Percentiles rank a stretch among this genome's conserved stretches.
These are phyloP conservation scores for Lethrus apterus DNA, from an alignment of 1,140 invertebrate species.

Conservation along the genomic window DNA sequence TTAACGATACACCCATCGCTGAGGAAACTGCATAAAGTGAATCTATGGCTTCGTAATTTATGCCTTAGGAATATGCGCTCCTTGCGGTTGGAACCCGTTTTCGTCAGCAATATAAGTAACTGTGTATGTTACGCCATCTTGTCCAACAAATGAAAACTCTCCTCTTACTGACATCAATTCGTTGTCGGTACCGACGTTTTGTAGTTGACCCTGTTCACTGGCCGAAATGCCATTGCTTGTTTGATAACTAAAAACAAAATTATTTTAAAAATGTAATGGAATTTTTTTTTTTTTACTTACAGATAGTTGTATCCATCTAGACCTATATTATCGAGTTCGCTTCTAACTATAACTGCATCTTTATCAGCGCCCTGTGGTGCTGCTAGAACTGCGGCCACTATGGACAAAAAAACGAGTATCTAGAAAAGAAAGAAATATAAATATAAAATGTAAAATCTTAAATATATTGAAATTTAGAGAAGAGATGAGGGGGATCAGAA, in stretches of 20 bases:
- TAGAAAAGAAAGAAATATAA: too few relatives aligned
- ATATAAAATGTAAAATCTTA: too few relatives aligned
- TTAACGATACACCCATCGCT: slow-evolving; percentile 13
- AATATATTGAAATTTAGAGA: too few relatives aligned
- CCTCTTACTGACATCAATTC: slow-evolving; percentile 53
- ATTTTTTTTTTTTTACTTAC: too few relatives aligned
- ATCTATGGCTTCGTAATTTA: background rate
- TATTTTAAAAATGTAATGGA: too few relatives aligned
- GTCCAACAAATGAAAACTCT: slow-evolving; percentile 52
- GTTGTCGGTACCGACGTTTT: slow-evolving; percentile 51
- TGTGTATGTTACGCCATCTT: slow-evolving; percentile 59
- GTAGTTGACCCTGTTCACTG: slow-evolving; percentile 48
- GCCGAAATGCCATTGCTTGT: slow-evolving; percentile 53
- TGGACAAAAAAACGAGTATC: too few relatives aligned
- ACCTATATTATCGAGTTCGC: too few relatives aligned
- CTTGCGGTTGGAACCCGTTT: slow-evolving; percentile 66
- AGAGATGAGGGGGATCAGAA: too few relatives aligned
- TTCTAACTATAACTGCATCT: too few relatives aligned
- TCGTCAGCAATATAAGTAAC: slow-evolving; percentile 69
- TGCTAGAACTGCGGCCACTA: too few relatives aligned
- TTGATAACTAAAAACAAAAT: slow-evolving; percentile 43
- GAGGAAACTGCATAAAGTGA: background rate
- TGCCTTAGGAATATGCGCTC: slow-evolving; percentile 52
- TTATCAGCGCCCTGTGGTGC: too few relatives aligned
- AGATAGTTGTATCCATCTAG: too few relatives aligned